These are phyloP conservation scores for Carollia perspicillata DNA, from an alignment of 2,113 vertebrate genomes.

Conservation along the genomic window DNA sequence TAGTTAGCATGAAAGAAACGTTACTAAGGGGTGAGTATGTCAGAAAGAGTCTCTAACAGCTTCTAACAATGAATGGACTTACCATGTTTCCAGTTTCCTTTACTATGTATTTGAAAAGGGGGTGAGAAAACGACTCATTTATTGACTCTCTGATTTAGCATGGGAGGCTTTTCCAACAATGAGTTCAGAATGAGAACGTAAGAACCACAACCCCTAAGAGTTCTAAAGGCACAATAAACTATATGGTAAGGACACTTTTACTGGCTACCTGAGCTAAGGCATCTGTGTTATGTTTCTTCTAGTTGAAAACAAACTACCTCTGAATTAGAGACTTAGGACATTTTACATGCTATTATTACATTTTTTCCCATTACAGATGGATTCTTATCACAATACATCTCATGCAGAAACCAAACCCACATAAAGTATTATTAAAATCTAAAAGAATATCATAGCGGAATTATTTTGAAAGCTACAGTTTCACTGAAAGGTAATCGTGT, in stretches of 20 bases:
- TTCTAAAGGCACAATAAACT: neutral
- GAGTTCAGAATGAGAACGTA: neutral
- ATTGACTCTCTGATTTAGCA: neutral
- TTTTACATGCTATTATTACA: neutral
- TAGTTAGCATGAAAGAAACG: neutral
- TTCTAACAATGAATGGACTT: neutral
- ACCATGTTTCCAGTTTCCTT: neutral
- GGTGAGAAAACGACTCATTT: neutral
- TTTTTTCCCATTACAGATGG: neutral
- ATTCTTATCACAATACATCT: neutral
- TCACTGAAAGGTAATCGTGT: slow-evolving; percentile 46
- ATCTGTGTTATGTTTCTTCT: neutral
- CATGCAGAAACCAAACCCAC: neutral
- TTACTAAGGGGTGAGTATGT: neutral
- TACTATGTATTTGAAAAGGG: neutral
- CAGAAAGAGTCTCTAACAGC: neutral
- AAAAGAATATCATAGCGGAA: neutral
- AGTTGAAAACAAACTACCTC: neutral
- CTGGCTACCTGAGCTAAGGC: neutral
- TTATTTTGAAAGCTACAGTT: neutral
- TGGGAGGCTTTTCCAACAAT: neutral
- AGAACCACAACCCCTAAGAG: neutral
- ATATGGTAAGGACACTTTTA: neutral
- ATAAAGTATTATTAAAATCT: neutral
- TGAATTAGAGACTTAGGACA: neutral